phyloP scores from a whole-genome alignment of 2,797 vertebrate genomes.

The Hylomyscus alleni region DNA sequence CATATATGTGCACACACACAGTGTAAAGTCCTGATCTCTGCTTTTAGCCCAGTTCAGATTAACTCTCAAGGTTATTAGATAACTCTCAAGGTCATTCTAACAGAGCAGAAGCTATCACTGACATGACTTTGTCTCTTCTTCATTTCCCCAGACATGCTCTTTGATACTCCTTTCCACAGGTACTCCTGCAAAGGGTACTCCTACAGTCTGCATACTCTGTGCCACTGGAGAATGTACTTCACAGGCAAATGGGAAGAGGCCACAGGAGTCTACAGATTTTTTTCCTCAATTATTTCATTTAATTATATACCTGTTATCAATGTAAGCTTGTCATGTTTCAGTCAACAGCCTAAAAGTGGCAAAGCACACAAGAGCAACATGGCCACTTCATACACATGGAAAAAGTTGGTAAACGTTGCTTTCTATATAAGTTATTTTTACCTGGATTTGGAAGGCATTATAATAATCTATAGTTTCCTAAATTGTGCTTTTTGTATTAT shows the following conservation, averaged over 20 bases:
- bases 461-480: conserved; percentile 25
- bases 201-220: not conserved
- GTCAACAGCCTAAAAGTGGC: not conserved
- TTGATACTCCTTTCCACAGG: not conserved
- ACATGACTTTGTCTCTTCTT: not conserved
- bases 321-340: not conserved
- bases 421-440: conserved; percentile 51
- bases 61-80: not conserved
- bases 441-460: conserved; percentile 2
- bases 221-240: not conserved
- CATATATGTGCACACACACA: not conserved
- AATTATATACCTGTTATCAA: not conserved
- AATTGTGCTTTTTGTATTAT: not conserved
- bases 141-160: not conserved
- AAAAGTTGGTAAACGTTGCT: not conserved
- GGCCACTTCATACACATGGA: conserved; percentile 36
- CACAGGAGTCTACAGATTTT: conserved; percentile 49
- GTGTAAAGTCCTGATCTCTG: not conserved
- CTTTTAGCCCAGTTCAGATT: not conserved
- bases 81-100: not conserved
- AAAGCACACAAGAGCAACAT: not conserved
- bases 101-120: not conserved
- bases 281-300: not conserved
- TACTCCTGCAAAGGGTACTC: not conserved
- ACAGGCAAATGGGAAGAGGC: not conserved